A percentile compares a stretch with the other conserved stretches of the same genome.
Evolutionary conservation across 2,113 vertebrate species (phyloP).

Genomic region (Antigone vipio): DNA sequence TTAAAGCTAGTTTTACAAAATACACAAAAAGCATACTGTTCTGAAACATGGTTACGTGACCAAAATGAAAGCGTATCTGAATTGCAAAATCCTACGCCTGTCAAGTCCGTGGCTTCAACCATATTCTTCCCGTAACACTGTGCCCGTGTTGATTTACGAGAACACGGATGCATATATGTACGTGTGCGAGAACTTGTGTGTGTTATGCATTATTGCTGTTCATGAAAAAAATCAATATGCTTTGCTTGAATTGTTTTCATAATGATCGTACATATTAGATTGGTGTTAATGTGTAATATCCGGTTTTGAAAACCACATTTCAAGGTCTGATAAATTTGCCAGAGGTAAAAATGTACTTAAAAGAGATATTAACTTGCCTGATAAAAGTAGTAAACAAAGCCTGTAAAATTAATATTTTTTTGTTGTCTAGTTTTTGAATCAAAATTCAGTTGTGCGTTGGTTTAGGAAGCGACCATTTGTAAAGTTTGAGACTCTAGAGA

Average conservation of each 20-base stretch:
- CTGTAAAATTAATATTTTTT: not conserved
- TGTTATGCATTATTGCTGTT: not conserved
- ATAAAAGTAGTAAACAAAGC: not conserved
- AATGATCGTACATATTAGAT: not conserved
- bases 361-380: not conserved
- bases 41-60: slow-evolving; percentile 18
- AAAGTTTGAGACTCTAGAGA: not conserved
- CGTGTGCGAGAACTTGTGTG: not conserved
- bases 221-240: not conserved
- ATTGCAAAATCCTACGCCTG: slow-evolving; percentile 36
- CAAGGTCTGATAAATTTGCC: slow-evolving; percentile 20
- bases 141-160: slow-evolving; percentile 32
- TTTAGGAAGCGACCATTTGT: not conserved
- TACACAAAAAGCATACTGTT: not conserved
- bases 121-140: slow-evolving; percentile 54
- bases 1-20: slow-evolving; percentile 17
- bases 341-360: not conserved
- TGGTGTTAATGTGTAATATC: slow-evolving; percentile 30
- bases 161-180: slow-evolving; percentile 6
- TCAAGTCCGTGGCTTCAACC: not conserved
- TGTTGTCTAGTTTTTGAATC: not conserved
- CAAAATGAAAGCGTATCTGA: slow-evolving; percentile 31
- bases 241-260: slow-evolving; percentile 46
- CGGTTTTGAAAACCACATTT: slow-evolving; percentile 40
- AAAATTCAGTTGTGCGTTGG: not conserved